Conservation (phyloP, 30 jellyfish, hydroid and myxozoan genomes). For the Chironex yamaguchii region DNA sequence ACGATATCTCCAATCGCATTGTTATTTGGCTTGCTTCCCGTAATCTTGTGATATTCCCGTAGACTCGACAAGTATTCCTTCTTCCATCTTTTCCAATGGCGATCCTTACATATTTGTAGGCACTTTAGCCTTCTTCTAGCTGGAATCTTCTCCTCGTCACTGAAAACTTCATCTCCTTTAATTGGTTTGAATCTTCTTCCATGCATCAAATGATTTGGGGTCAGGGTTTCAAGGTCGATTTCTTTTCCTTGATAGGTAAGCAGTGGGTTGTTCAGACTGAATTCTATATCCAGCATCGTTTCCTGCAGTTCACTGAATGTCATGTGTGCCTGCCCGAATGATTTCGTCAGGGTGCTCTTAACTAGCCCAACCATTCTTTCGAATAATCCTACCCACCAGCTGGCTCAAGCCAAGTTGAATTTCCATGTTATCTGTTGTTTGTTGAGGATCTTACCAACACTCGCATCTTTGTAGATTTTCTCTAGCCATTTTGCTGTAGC, state of each 20-base stretch:
- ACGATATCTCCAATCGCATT: not conserved
- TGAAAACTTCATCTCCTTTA: conserved; percentile 25
- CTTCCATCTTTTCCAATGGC: conserved; percentile 30
- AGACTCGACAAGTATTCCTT: conserved; percentile 10
- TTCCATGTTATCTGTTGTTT: conserved; percentile 28
- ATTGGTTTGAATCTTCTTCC: conserved; percentile 35
- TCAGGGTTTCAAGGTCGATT: not conserved
- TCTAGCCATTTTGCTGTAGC: conserved; percentile 57
- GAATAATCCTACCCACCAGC: conserved; percentile 72
- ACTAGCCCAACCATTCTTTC: conserved; percentile 57
- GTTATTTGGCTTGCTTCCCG: not conserved
- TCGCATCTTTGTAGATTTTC: conserved; percentile 5
- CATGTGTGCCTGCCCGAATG: conserved; percentile 20
- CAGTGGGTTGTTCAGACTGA: conserved; percentile 5
- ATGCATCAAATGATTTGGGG: conserved; percentile 1
- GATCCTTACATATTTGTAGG: conserved; percentile 7
- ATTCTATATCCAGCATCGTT: conserved; percentile 43
- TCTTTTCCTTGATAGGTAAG: conserved; percentile 12
- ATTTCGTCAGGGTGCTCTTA: conserved; percentile 16
- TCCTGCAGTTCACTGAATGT: conserved; percentile 30
- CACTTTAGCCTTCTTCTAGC: conserved; percentile 27
- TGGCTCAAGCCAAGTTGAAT: conserved; percentile 46
- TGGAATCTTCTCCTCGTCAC: conserved; percentile 42
- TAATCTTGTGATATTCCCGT: conserved; percentile 14
- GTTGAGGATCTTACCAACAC: not conserved